Evolutionary conservation across 2,797 vertebrate species (phyloP).

Genomic region (Sebastiscus tertius): DNA sequence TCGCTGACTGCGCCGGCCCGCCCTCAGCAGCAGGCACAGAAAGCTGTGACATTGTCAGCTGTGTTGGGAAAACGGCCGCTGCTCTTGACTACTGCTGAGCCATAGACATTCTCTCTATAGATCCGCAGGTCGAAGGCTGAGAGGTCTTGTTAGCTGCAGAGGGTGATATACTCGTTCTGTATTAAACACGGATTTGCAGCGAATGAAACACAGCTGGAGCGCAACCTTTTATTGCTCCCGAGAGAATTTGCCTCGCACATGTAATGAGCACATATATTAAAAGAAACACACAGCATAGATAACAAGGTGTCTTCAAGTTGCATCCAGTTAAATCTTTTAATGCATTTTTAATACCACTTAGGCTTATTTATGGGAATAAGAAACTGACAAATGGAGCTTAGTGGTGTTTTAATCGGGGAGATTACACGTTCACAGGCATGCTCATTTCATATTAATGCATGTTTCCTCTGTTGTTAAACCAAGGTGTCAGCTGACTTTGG

Average conservation of each 20-base stretch:
- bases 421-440: background rate
- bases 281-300: conserved; percentile 1
- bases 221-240: background rate
- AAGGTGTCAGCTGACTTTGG: background rate
- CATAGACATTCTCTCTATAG: conserved; percentile 39
- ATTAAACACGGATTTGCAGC: conserved; percentile 36
- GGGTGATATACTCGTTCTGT: conserved; percentile 25
- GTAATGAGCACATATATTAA: conserved; percentile 28
- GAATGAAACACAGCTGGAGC: conserved; percentile 31
- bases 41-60: conserved; percentile 62
- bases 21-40: conserved; percentile 49
- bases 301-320: conserved; percentile 30
- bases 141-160: conserved; percentile 49
- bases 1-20: conserved; percentile 31
- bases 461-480: conserved; percentile 8
- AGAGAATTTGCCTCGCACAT: conserved; percentile 8
- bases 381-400: background rate
- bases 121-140: conserved; percentile 40
- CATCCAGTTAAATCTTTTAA: conserved; percentile 17
- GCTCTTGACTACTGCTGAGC: conserved; percentile 51
- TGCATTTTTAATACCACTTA: conserved; percentile 38
- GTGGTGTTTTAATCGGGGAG: background rate
- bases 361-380: conserved; percentile 5
- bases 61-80: conserved; percentile 38
- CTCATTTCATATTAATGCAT: background rate